Evolutionary conservation across 2,113 vertebrate genomes (phyloP).

Genomic region (Anolis carolinensis): DNA sequence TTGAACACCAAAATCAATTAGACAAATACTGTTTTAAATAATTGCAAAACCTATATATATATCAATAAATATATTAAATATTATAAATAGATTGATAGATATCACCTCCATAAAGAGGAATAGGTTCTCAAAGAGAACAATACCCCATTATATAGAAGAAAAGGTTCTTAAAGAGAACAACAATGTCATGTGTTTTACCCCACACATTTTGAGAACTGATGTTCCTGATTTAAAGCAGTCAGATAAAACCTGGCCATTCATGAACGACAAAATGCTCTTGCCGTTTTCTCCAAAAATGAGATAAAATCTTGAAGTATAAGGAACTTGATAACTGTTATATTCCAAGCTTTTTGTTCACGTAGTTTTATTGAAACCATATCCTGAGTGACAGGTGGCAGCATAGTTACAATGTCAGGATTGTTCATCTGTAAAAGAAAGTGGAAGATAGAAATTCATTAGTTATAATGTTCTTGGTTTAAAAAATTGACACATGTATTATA

Average conservation of each 20-base stretch:
- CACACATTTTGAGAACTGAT: conserved; percentile 65
- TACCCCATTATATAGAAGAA: conserved; percentile 2
- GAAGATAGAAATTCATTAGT: neutral
- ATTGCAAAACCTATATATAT: conserved; percentile 49
- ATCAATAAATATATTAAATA: conserved; percentile 72
- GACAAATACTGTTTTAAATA: neutral
- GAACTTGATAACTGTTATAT: conserved; percentile 67
- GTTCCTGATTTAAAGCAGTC: conserved; percentile 65
- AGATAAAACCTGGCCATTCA: conserved; percentile 51
- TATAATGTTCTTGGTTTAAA: conserved; percentile 5
- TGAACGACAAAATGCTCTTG: conserved; percentile 64
- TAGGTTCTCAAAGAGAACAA: conserved; percentile 80
- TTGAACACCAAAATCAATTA: neutral
- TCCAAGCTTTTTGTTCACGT: conserved; percentile 62
- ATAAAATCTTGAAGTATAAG: conserved; percentile 78
- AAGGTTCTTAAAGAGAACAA: conserved; percentile 80
- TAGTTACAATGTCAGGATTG: conserved; percentile 36
- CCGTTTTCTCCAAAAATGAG: conserved; percentile 76
- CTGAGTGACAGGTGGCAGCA: conserved; percentile 49
- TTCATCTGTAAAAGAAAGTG: conserved; percentile 71
- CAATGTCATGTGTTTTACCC: conserved; percentile 63
- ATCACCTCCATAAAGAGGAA: conserved; percentile 15
- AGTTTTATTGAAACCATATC: conserved; percentile 59
- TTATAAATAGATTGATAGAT: conserved; percentile 72
- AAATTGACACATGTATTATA: too few relatives aligned